These are phyloP conservation scores for Trematomus loennbergii DNA, from an alignment of 2,113 vertebrate species.

Conservation along the genomic window DNA sequence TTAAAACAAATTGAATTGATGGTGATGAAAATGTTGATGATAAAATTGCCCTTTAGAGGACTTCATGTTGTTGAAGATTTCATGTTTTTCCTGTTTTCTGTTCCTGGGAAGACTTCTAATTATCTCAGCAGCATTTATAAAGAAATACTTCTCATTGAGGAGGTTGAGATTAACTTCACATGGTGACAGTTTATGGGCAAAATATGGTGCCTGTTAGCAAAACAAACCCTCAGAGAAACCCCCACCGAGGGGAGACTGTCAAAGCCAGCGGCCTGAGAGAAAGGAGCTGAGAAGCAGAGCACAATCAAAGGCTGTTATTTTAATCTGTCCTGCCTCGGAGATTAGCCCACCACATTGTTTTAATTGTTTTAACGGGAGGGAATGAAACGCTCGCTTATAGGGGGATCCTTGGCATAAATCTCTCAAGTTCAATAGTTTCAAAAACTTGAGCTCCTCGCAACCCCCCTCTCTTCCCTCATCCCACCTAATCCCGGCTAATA, in stretches of 20 bases:
- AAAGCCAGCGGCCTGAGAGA: constrained; percentile 71
- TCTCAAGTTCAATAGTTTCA: constrained; percentile 89
- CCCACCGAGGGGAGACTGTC: constrained; percentile 60
- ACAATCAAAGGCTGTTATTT: constrained; percentile 87
- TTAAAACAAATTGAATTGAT: not conserved
- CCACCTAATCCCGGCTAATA: constrained; percentile 87
- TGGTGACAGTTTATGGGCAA: constrained; percentile 78
- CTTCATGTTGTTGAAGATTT: constrained; percentile 3
- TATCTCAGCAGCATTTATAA: constrained; percentile 41
- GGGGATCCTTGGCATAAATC: constrained; percentile 84
- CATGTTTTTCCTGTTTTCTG: constrained; percentile 3
- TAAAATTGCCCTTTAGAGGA: not conserved
- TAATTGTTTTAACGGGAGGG: constrained; percentile 86
- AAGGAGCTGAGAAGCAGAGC: constrained; percentile 68
- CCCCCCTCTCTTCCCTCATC: constrained; percentile 82
- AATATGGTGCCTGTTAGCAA: constrained; percentile 84
- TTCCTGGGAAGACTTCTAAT: constrained; percentile 50
- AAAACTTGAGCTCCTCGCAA: constrained; percentile 82
- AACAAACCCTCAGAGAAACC: constrained; percentile 78
- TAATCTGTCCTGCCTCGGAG: constrained; percentile 84
- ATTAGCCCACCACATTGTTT: constrained; percentile 87
- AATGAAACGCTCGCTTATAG: constrained; percentile 80
- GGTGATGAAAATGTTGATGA: not conserved
- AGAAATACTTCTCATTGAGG: constrained; percentile 51
- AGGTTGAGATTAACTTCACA: constrained; percentile 77